These are phyloP conservation scores for Scrobipalpa atriplicella DNA, from an alignment of 2,888 invertebrate genomes.

Conservation along the genomic window DNA sequence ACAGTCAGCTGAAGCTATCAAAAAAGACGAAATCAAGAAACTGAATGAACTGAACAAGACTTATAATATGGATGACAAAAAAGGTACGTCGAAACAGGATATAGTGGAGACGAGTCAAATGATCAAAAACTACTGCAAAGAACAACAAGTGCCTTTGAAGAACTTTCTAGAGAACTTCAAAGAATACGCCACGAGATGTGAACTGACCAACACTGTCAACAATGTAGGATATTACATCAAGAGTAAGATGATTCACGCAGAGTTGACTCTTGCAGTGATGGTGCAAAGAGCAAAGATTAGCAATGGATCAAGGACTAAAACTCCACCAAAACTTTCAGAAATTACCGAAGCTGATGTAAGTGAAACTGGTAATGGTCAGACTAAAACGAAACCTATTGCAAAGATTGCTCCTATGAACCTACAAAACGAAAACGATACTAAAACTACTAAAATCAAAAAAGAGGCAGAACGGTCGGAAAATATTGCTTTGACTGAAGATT, in stretches of 20 bases:
- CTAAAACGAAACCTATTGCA: background rate
- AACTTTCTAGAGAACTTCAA: constrained; percentile 53
- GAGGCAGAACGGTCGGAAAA: background rate
- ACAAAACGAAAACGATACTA: background rate
- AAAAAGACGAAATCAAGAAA: background rate
- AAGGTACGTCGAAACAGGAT: constrained; percentile 45
- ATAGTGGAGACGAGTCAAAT: constrained; percentile 54
- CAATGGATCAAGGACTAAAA: background rate
- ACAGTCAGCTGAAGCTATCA: background rate
- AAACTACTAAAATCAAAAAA: background rate
- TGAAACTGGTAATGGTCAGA: background rate
- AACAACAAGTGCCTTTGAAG: constrained; percentile 44
- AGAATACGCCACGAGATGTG: constrained; percentile 45
- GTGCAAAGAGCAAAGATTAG: background rate
- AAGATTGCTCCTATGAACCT: background rate
- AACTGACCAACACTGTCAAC: constrained; percentile 46
- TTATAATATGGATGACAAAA: background rate
- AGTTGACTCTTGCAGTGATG: constrained; percentile 45
- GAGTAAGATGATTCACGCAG: constrained; percentile 50
- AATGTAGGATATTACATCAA: constrained; percentile 55
- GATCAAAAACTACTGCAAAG: constrained; percentile 54
- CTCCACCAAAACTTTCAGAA: background rate
- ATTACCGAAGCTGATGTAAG: background rate
- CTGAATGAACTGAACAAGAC: background rate
- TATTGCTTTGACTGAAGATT: background rate